These are phyloP conservation scores for Morpho deidamia DNA, from an alignment of 2,888 invertebrate genomes.

Conservation along the genomic window DNA sequence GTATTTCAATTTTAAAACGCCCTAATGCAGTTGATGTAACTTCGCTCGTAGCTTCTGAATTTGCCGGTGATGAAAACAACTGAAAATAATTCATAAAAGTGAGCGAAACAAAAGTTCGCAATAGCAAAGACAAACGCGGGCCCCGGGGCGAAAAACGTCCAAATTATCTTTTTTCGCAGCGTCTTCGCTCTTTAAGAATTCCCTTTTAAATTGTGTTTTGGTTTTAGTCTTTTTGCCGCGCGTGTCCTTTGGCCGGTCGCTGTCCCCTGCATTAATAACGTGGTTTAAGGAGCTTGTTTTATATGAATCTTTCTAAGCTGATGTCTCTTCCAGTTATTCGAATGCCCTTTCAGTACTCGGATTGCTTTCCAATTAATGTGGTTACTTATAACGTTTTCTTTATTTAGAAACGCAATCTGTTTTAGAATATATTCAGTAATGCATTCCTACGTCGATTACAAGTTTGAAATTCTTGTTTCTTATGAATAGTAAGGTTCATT, in stretches of 20 bases:
- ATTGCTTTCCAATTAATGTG: background rate
- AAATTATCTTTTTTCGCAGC: constrained; percentile 66
- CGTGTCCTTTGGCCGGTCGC: constrained; percentile 61
- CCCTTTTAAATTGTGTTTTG: constrained; percentile 74
- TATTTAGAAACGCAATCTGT: background rate
- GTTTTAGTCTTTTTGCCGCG: constrained; percentile 64
- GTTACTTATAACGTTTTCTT: background rate
- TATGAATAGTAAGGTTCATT: too few relatives aligned
- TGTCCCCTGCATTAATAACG: constrained; percentile 61
- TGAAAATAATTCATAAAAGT: constrained; percentile 74
- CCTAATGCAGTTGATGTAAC: too few relatives aligned
- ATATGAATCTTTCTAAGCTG: constrained; percentile 24
- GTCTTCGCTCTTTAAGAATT: constrained; percentile 74
- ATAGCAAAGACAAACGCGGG: constrained; percentile 72
- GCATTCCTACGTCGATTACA: too few relatives aligned
- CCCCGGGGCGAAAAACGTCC: constrained; percentile 48
- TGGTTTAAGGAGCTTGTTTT: constrained; percentile 35
- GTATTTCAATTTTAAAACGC: too few relatives aligned
- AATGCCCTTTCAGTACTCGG: background rate
- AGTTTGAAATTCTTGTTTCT: too few relatives aligned
- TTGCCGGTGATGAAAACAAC: constrained; percentile 65
- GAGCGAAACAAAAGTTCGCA: constrained; percentile 70
- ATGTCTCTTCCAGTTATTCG: constrained; percentile 9
- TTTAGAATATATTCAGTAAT: too few relatives aligned
- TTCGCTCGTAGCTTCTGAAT: constrained; percentile 29